Conservation (phyloP, 2,113 vertebrate genomes). For the Sinocyclocheilus anshuiensis region DNA sequence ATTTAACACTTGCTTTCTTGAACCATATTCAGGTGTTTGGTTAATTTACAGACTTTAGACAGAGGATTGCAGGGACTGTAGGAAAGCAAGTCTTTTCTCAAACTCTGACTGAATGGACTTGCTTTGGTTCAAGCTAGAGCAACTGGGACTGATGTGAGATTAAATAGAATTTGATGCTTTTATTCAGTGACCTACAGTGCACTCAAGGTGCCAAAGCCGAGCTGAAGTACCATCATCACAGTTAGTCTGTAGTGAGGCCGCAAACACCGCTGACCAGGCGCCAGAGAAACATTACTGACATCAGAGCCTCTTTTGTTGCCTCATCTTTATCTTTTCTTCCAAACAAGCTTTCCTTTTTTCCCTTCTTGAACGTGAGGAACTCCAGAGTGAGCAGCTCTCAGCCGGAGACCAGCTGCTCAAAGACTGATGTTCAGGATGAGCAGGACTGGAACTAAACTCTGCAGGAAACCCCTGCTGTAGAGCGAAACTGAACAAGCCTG, state of each 20-base stretch:
- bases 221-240: neutral
- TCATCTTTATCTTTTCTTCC: constrained; percentile 4
- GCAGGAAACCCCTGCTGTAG: neutral
- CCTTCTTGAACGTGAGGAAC: neutral
- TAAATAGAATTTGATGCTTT: neutral
- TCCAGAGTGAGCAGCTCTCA: neutral
- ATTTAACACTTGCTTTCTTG: neutral
- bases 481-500: no score
- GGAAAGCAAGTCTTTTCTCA: neutral
- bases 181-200: neutral
- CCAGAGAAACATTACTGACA: constrained; percentile 62
- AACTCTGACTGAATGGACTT: neutral
- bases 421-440: neutral
- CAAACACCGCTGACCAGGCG: constrained; percentile 12
- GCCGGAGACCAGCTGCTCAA: neutral
- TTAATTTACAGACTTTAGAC: neutral
- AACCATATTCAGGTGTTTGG: neutral
- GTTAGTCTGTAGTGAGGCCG: constrained; percentile 9
- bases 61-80: neutral
- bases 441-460: no score
- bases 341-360: neutral
- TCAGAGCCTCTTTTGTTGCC: constrained; percentile 59
- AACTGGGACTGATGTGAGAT: neutral
- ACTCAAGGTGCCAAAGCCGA: neutral
- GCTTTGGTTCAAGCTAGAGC: neutral